Base-by-base conservation (phyloP, 1,140 invertebrate genomes). In the Pseudomyrmex gracilis region DNA sequence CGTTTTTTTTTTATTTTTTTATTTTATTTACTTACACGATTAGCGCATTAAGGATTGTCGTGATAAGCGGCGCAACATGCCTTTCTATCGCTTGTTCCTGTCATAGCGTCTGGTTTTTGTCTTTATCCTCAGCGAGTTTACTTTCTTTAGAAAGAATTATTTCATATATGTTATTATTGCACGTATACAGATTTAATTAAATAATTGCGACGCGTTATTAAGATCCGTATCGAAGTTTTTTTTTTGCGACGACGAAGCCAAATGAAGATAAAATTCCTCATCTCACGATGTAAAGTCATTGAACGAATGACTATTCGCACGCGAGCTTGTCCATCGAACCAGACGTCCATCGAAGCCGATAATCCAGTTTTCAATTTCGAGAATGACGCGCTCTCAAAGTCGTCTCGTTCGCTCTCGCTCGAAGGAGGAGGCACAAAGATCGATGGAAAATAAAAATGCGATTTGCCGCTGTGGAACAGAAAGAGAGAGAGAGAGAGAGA, bases 351-450 rank as follows among this genome's bases (percentile, higher is more conserved):
- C 76, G 66, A 80, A 80, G 66, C 47, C 55, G 82, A 77, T 83
- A 78, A 83, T 83, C 82, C 82, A 78, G 73, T 76, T 76, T 86
- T 84, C 82, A 66, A 80, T 86, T 85, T 86, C 12, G 45, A 55
- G 83, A 73, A 80, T 73, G 84, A 85, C 84, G 73, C 60, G 67
- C 47, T 68, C 82, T 51, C 51, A 55, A 49, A 84, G 49, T 49
- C 53, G 49, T 57, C 71, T 82, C 22, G n/a, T 17, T 64, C 49
- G 45, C 49, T 24, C 47, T 76, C n/a, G 83, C 51, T 71, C 22
- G 55, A 64, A 78, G 66, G 67, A 55, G 83, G 60, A 55, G 73
- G 57, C 67, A 66, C 60, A 84, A 85, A 73, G 83, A 71, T 55
- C 57, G 74, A 45, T 9, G 51, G 57, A 77, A 82, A 87, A 83